Evolutionary conservation across 2,888 invertebrate species (phyloP).

Genomic region (Onchidella celtica): DNA sequence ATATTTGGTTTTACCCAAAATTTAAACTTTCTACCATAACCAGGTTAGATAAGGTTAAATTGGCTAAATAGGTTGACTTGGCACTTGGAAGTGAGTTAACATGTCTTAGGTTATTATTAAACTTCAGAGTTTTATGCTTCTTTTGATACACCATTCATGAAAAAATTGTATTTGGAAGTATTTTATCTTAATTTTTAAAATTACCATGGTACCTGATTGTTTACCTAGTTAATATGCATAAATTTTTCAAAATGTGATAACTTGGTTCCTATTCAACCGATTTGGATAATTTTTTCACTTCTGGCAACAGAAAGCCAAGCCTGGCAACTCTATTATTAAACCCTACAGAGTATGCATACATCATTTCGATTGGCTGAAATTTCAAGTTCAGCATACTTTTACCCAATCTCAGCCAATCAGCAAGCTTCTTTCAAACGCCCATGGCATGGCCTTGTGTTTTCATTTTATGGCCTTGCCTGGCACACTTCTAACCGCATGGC

Average conservation of each 20-base stretch:
- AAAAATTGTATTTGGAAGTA: neutral
- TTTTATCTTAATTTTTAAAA: neutral
- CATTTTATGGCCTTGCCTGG: no score
- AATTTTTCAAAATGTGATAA: neutral
- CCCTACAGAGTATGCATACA: no score
- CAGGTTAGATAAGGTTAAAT: neutral
- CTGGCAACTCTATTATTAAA: no score
- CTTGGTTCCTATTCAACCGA: neutral
- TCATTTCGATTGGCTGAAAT: no score
- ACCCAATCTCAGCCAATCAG: no score
- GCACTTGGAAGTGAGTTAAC: neutral
- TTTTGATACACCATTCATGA: neutral
- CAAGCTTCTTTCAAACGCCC: no score
- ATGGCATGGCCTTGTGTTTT: no score
- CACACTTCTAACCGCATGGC: no score
- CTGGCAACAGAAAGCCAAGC: no score
- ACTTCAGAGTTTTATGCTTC: neutral
- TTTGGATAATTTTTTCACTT: neutral
- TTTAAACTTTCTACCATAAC: no score
- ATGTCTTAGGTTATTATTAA: neutral
- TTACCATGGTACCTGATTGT: neutral
- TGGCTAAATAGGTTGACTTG: neutral
- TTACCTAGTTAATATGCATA: neutral
- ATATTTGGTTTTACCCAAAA: no score
- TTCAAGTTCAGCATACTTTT: no score